phyloP scores from a whole-genome alignment of 2,888 invertebrate species.

The Leptinotarsa haldemani region DNA sequence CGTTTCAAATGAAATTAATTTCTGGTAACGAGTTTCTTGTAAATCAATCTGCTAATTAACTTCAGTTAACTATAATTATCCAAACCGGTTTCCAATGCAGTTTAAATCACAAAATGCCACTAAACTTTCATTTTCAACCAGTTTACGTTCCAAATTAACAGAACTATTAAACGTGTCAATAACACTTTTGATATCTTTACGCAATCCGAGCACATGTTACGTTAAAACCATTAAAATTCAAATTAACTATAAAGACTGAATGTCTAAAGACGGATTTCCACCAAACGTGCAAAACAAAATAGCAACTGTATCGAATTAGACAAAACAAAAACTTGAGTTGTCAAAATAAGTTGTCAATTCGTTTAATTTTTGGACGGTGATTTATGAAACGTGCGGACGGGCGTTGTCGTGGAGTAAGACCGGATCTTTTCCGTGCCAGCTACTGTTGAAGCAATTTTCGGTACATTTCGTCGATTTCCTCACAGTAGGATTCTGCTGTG shows the following conservation, averaged over 20 bases:
- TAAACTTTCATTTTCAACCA: conserved; percentile 11
- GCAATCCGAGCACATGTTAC: conserved; percentile 13
- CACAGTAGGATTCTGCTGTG: too few relatives aligned
- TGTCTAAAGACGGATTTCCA: background rate
- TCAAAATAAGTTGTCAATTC: too few relatives aligned
- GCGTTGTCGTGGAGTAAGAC: too few relatives aligned
- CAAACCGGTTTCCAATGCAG: background rate
- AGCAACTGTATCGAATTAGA: too few relatives aligned
- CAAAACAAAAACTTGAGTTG: too few relatives aligned
- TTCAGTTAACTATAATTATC: conserved; percentile 1
- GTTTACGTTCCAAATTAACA: conserved; percentile 10
- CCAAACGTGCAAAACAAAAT: background rate
- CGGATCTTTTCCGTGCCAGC: too few relatives aligned
- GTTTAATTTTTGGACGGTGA: too few relatives aligned
- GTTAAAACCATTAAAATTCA: background rate
- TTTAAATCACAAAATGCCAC: background rate
- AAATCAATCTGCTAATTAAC: background rate
- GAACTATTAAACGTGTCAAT: conserved; percentile 6
- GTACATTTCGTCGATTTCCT: too few relatives aligned
- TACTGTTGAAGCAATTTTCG: too few relatives aligned
- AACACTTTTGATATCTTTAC: conserved; percentile 1
- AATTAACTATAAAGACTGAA: background rate
- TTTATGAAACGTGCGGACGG: too few relatives aligned
- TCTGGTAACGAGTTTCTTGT: background rate
- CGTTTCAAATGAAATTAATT: background rate